Conservation (phyloP, 1,140 invertebrate species). For the Galleria mellonella region DNA sequence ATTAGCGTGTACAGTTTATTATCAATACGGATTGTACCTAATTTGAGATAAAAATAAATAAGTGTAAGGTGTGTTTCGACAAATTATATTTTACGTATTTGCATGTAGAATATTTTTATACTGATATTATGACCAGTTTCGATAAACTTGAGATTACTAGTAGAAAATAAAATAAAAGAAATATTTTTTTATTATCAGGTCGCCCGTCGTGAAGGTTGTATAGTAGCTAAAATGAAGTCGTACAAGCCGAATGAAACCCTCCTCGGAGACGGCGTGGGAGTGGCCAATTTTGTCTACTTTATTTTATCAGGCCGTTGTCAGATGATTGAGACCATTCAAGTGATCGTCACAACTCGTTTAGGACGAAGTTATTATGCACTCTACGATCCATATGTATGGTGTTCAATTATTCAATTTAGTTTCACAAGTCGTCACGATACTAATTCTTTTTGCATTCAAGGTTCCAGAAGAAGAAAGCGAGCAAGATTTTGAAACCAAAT, state of each 20-base stretch:
- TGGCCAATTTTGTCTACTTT: slow-evolving; percentile 79
- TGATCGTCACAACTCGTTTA: slow-evolving; percentile 47
- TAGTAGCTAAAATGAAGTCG: slow-evolving; percentile 76
- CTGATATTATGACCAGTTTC: too few species aligned
- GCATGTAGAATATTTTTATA: too few species aligned
- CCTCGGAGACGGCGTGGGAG: slow-evolving; percentile 77
- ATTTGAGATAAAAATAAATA: too few species aligned
- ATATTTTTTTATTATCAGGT: slow-evolving; percentile 35
- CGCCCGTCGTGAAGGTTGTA: slow-evolving; percentile 77
- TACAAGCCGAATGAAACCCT: slow-evolving; percentile 75
- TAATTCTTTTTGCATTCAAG: slow-evolving; percentile 18
- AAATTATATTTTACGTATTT: too few species aligned
- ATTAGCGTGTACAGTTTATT: too few species aligned
- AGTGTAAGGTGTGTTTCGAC: too few species aligned
- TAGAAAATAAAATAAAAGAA: not conserved
- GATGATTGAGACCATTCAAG: slow-evolving; percentile 76
- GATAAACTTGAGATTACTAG: too few species aligned
- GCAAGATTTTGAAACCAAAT: slow-evolving; percentile 58
- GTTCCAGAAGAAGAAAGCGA: slow-evolving; percentile 47
- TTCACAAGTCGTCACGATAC: too few species aligned
- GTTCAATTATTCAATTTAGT: not conserved
- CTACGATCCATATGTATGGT: slow-evolving; percentile 61
- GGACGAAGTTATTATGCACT: slow-evolving; percentile 66
- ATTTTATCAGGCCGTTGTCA: slow-evolving; percentile 77
- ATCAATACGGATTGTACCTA: too few species aligned